Percentiles rank a stretch among this genome's conserved stretches.
These are phyloP conservation scores for Tyto alba DNA, from an alignment of 2,113 vertebrate genomes.

Conservation along the genomic window DNA sequence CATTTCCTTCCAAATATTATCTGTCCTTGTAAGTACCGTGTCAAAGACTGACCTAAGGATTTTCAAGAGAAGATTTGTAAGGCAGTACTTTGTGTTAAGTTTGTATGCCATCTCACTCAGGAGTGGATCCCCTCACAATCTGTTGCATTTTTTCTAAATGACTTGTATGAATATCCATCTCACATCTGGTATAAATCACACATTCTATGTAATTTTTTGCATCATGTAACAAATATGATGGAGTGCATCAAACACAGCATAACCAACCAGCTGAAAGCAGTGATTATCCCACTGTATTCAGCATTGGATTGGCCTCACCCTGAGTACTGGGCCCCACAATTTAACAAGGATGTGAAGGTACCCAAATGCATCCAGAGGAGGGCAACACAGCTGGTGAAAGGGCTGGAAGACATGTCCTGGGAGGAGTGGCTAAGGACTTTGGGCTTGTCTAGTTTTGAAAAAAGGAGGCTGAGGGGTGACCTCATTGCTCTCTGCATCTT, in stretches of 20 bases:
- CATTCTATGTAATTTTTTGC: background rate
- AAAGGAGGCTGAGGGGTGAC: background rate
- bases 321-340: background rate
- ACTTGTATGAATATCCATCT: background rate
- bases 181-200: background rate
- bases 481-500: background rate
- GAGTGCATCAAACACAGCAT: background rate
- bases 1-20: background rate
- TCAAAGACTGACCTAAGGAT: background rate
- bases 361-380: background rate
- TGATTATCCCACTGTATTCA: background rate
- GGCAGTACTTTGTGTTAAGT: background rate
- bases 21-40: background rate
- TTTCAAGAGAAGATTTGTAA: background rate
- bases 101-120: background rate
- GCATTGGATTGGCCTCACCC: fast-evolving
- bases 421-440: background rate
- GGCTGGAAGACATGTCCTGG: background rate
- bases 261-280: background rate
- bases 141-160: background rate
- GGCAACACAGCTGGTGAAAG: background rate
- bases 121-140: background rate
- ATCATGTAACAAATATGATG: background rate
- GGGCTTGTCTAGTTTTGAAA: background rate
- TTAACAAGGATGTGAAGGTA: background rate